Evolutionary conservation across 2,888 invertebrate species (phyloP).

Genomic region (Acronicta alni): DNA sequence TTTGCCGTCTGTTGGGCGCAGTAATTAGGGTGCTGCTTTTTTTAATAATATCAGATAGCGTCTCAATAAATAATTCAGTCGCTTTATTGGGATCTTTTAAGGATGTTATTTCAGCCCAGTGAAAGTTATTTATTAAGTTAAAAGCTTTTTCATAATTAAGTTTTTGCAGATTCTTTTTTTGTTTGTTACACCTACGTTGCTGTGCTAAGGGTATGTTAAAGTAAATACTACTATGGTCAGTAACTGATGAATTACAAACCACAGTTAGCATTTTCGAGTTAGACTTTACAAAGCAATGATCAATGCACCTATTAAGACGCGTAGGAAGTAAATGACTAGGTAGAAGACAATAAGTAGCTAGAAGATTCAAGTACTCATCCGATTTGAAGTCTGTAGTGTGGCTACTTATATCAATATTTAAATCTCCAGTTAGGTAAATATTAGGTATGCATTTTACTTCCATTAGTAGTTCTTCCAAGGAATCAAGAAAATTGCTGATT

Average conservation of each 20-base stretch:
- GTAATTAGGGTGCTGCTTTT: neutral
- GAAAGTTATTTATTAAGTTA: neutral
- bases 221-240: constrained; percentile 11
- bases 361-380: constrained; percentile 8
- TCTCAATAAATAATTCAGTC: neutral
- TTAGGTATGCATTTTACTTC: constrained; percentile 5
- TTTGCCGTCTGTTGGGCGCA: constrained; percentile 9
- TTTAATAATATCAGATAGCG: neutral
- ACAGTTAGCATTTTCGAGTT: no score
- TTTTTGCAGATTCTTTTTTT: neutral
- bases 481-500: no score
- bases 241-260: constrained; percentile 6
- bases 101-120: neutral
- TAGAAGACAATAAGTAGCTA: constrained; percentile 5
- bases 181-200: neutral
- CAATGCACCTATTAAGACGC: constrained; percentile 9
- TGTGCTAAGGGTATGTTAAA: neutral
- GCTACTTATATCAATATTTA: neutral
- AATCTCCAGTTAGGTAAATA: constrained; percentile 5
- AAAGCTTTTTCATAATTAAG: constrained; percentile 4
- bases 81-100: constrained; percentile 2
- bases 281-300: constrained; percentile 3
- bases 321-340: constrained; percentile 9
- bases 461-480: no score
- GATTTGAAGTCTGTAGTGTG: neutral